Conservation (phyloP, 2,113 vertebrate genomes). For the Thalassoma bifasciatum region DNA sequence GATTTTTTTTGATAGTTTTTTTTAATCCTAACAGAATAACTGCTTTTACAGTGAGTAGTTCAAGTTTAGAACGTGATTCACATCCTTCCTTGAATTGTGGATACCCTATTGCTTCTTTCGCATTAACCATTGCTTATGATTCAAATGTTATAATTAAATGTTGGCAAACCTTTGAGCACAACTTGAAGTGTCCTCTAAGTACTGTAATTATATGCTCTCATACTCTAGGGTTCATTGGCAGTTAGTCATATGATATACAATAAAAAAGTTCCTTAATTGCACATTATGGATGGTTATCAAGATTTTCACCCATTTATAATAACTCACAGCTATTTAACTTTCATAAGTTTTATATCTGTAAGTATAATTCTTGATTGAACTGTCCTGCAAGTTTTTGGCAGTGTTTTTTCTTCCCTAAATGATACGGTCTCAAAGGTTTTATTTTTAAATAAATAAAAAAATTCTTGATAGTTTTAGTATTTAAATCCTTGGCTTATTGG, state of each 20-base stretch:
- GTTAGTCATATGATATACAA: not conserved
- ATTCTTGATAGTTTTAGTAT: too few species aligned
- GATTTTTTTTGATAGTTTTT: too few species aligned
- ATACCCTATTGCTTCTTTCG: not conserved
- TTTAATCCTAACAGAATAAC: not conserved
- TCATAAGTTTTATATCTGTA: not conserved
- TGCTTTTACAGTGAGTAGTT: not conserved
- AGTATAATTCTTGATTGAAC: not conserved
- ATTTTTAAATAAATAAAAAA: not conserved
- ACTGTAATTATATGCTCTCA: not conserved
- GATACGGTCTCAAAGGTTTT: not conserved
- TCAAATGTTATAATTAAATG: too few species aligned
- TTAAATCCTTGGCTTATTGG: too few species aligned
- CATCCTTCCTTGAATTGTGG: not conserved
- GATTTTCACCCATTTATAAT: not conserved
- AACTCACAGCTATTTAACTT: not conserved
- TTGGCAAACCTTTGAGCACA: too few species aligned
- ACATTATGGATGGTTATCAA: not conserved
- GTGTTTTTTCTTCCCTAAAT: too few species aligned
- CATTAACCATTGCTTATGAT: constrained; percentile 1
- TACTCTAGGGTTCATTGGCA: not conserved
- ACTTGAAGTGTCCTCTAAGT: too few species aligned
- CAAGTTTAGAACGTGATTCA: not conserved
- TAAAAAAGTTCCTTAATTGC: not conserved
- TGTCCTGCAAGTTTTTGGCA: not conserved